Evolutionary conservation across 2,113 vertebrate species (phyloP).

Genomic region (Monopterus albus): DNA sequence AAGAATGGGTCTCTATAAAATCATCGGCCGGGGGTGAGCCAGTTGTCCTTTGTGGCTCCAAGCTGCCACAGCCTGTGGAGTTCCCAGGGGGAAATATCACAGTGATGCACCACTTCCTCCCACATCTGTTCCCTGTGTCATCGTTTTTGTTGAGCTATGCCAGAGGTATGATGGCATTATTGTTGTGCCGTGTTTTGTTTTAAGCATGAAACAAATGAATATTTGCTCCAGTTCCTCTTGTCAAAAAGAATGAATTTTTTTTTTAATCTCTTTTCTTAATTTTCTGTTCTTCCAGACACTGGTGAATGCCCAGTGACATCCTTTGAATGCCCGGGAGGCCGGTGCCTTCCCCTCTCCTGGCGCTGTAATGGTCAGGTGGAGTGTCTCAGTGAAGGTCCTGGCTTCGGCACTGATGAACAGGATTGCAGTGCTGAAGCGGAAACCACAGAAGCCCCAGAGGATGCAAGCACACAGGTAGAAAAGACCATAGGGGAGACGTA

Average conservation of each 20-base stretch:
- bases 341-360: constrained; percentile 82
- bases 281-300: constrained; percentile 46
- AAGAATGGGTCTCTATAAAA: constrained; percentile 78
- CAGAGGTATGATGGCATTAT: constrained; percentile 74
- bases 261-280: not conserved
- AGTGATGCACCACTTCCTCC: constrained; percentile 78
- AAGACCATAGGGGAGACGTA: not conserved
- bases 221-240: not conserved
- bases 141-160: constrained; percentile 78
- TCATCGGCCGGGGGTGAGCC: constrained; percentile 65
- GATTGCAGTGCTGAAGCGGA: constrained; percentile 53
- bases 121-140: constrained; percentile 72
- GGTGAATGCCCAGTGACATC: constrained; percentile 64
- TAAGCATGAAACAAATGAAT: not conserved
- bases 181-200: not conserved
- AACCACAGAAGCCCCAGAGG: not conserved
- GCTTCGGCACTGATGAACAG: constrained; percentile 76
- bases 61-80: constrained; percentile 75
- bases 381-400: constrained; percentile 79
- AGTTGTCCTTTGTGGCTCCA: constrained; percentile 74
- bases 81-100: constrained; percentile 81
- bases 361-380: constrained; percentile 85
- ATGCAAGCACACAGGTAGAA: not conserved
- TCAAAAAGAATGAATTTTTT: not conserved
- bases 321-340: constrained; percentile 75